Evolutionary conservation across 35 echinoderm and acorn worm genomes (phyloP).

Genomic region (Eucidaris tribuloides): DNA sequence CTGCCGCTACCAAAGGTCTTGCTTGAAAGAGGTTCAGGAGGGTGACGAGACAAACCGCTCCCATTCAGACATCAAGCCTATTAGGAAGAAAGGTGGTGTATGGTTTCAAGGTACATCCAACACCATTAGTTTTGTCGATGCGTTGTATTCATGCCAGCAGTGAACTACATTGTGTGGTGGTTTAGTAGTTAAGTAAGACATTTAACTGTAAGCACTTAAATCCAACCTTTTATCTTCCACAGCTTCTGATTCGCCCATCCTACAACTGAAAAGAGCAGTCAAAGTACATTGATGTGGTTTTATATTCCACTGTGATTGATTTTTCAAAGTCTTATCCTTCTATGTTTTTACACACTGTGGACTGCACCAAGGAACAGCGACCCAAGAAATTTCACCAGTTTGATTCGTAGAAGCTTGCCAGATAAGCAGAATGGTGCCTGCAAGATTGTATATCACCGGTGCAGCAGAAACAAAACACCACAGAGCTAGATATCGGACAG

Average conservation of each 20-base stretch:
- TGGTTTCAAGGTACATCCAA: not conserved
- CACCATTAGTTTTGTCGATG: conserved; percentile 1
- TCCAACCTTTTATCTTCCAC: not conserved
- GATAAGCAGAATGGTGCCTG: conserved; percentile 56
- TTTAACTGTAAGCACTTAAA: too few relatives aligned
- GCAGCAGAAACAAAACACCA: conserved; percentile 96
- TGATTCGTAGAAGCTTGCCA: conserved; percentile 47
- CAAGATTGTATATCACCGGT: conserved; percentile 53
- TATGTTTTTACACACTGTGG: not conserved
- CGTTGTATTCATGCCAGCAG: conserved; percentile 1
- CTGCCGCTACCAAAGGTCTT: not conserved
- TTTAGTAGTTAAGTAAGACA: too few relatives aligned
- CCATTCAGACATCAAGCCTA: conserved; percentile 17
- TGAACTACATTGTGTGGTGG: conserved; percentile 7
- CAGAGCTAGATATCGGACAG: conserved; percentile 84
- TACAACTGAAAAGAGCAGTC: too few relatives aligned
- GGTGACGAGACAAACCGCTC: not conserved
- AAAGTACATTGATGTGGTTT: too few relatives aligned
- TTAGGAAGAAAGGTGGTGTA: not conserved
- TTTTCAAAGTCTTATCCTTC: too few relatives aligned
- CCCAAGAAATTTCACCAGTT: conserved; percentile 44
- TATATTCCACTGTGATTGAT: too few relatives aligned
- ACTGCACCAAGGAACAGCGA: conserved; percentile 20
- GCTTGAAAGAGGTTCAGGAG: conserved; percentile 1
- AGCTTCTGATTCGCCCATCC: too few relatives aligned